Conservation (phyloP, 2,113 vertebrate species). For the Pavo muticus region DNA sequence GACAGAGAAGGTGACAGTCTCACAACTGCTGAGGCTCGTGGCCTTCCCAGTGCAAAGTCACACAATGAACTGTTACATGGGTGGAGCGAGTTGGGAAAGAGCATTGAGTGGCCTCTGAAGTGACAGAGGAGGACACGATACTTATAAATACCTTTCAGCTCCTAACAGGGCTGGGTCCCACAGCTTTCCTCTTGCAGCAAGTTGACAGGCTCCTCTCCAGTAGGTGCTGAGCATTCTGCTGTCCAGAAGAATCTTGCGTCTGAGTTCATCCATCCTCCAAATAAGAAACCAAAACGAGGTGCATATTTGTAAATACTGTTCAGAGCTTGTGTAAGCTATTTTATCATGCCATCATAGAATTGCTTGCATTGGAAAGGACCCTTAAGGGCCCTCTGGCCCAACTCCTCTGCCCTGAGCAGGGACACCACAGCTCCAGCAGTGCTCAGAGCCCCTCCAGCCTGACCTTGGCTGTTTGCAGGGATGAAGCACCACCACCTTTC, state of each 20-base stretch:
- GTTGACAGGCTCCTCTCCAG: not conserved
- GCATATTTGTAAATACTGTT: not conserved
- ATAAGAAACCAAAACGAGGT: not conserved
- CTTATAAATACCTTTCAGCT: slow-evolving; percentile 5
- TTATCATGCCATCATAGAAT: not conserved
- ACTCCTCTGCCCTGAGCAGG: too few species aligned
- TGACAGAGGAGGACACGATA: slow-evolving; percentile 4
- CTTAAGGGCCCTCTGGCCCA: too few species aligned
- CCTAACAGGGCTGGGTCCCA: not conserved
- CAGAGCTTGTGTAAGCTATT: not conserved
- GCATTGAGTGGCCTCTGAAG: not conserved
- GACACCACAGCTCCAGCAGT: too few species aligned
- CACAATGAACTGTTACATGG: not conserved
- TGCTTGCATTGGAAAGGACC: too few species aligned
- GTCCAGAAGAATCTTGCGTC: not conserved
- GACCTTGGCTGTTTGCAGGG: too few species aligned
- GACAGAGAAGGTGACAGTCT: slow-evolving; percentile 3
- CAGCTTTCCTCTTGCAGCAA: not conserved
- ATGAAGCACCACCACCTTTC: too few species aligned
- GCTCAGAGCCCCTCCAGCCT: too few species aligned
- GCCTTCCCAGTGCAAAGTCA: not conserved
- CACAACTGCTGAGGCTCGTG: not conserved
- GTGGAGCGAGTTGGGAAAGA: not conserved
- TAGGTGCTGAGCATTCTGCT: not conserved
- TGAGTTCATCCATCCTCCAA: not conserved